A percentile compares a stretch with the other conserved stretches of the same genome.
Conservation (phyloP, 2,888 invertebrate species). For the Alloscopus bannaensis region DNA sequence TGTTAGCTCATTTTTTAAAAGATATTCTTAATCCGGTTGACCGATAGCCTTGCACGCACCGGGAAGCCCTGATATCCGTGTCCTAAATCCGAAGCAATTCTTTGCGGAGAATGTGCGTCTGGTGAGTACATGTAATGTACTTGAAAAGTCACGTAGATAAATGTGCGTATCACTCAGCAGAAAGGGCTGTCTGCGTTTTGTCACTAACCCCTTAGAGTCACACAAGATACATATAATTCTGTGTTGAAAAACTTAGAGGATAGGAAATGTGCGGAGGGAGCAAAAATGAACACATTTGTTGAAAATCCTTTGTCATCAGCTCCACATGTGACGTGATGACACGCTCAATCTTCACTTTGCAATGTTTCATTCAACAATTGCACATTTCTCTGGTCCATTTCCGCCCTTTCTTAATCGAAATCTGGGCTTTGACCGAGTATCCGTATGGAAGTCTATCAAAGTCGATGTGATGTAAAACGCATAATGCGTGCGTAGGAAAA, state of each 20-base stretch:
- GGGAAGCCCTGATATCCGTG: constrained; percentile 29
- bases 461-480: background rate
- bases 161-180: background rate
- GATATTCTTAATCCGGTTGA: constrained; percentile 31
- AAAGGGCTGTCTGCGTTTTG: too few species aligned
- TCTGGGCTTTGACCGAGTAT: background rate
- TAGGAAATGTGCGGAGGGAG: background rate
- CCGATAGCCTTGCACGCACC: constrained; percentile 38
- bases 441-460: background rate
- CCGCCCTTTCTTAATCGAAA: constrained; percentile 34
- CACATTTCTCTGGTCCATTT: constrained; percentile 44
- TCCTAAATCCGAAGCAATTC: background rate
- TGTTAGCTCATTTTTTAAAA: constrained; percentile 1
- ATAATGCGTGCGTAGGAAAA: background rate
- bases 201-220: too few species aligned
- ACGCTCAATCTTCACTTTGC: constrained; percentile 48
- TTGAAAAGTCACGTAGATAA: background rate
- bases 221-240: too few species aligned
- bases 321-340: constrained; percentile 43
- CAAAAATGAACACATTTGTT: constrained; percentile 10
- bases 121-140: background rate
- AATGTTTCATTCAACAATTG: constrained; percentile 32
- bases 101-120: background rate
- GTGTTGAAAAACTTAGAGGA: too few species aligned
- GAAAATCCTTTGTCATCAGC: constrained; percentile 25